Percentiles rank a stretch among this genome's conserved stretches.
Evolutionary conservation across 1,140 invertebrate species (phyloP).

Genomic region (Aphis craccivora): DNA sequence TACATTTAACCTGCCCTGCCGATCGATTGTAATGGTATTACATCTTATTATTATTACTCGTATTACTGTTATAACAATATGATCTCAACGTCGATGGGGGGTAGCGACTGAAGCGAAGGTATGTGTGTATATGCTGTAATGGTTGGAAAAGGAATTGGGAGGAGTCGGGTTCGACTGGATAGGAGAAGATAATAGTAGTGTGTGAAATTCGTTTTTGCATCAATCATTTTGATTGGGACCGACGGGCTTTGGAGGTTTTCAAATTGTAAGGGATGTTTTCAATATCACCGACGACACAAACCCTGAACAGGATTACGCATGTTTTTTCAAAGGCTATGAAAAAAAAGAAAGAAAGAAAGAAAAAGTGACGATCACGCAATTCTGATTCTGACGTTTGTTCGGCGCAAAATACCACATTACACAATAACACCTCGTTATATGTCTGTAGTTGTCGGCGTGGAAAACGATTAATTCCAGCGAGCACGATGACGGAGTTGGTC

Average conservation of each 20-base stretch:
- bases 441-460: conserved; percentile 32
- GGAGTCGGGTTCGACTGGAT: neutral
- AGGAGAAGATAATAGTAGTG: neutral
- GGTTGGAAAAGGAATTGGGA: neutral
- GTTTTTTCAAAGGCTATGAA: neutral
- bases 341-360: neutral
- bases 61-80: neutral
- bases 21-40: conserved; percentile 1
- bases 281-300: conserved; percentile 4
- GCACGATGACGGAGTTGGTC: neutral
- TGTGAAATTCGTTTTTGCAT: conserved; percentile 37
- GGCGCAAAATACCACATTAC: conserved; percentile 10
- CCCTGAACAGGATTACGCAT: neutral
- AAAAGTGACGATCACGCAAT: conserved; percentile 42
- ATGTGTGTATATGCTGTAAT: no score
- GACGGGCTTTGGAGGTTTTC: conserved; percentile 25
- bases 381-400: conserved; percentile 51
- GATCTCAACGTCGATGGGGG: neutral
- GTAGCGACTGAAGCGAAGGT: neutral
- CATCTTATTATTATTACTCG: neutral
- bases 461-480: conserved; percentile 47
- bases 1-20: neutral
- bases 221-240: conserved; percentile 41
- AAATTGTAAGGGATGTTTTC: conserved; percentile 36
- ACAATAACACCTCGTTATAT: conserved; percentile 54